phyloP scores from a whole-genome alignment of 2,888 invertebrate species.

The Stenodema calcarata region DNA sequence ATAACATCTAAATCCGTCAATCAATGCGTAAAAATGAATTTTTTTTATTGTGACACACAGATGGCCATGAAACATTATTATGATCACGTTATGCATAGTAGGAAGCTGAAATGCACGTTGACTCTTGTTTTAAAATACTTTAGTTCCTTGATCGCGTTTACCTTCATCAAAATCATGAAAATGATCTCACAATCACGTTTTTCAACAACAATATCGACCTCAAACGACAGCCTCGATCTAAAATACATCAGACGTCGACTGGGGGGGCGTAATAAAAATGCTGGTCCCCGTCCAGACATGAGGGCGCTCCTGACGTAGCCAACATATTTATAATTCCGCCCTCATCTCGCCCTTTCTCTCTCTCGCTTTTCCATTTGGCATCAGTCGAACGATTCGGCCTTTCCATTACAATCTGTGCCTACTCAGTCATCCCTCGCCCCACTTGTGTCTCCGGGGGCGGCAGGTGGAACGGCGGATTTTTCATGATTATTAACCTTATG shows the following conservation, averaged over 20 bases:
- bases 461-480: background rate
- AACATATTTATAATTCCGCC: slow-evolving; percentile 43
- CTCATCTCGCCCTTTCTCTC: background rate
- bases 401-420: background rate
- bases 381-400: background rate
- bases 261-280: slow-evolving; percentile 5
- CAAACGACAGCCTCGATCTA: background rate
- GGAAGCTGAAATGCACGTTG: too few relatives aligned
- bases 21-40: too few relatives aligned
- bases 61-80: too few relatives aligned
- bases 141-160: too few relatives aligned
- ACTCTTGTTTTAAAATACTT: too few relatives aligned
- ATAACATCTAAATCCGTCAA: too few relatives aligned
- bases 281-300: slow-evolving; percentile 33
- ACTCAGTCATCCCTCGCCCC: background rate
- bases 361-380: slow-evolving; percentile 13
- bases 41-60: too few relatives aligned
- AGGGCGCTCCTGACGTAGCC: slow-evolving; percentile 30
- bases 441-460: background rate
- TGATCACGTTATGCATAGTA: too few relatives aligned
- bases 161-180: too few relatives aligned
- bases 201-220: too few relatives aligned
- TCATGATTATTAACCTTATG: background rate
- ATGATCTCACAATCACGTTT: too few relatives aligned
- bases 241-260: background rate